Evolutionary conservation across 2,888 invertebrate species (phyloP), one percentile per base, ranked within the genome.

Genomic region (Tuta absoluta): DNA sequence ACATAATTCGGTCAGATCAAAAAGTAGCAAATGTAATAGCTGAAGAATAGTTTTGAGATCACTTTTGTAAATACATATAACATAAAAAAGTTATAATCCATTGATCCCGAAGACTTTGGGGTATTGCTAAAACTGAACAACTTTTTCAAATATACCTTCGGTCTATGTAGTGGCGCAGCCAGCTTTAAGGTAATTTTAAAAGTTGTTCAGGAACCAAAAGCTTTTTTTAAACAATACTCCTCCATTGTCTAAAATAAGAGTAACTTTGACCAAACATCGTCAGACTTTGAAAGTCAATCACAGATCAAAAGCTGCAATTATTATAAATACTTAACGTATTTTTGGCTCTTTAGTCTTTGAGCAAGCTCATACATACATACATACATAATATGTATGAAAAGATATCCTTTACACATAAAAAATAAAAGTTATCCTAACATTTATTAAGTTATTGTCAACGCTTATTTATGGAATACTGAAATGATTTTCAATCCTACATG

Each of bases 341-440:
- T 78, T 81, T 79, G 78, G 79, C 77, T 80, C 77, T 33, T 33
- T 69, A 74, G 70, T 75, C 77, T 79, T 82, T 80, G 81, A 83
- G 81, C 81, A 73, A 73, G 65, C 68, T 64, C 66, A 14, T 17
- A 14, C 60, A 60, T 21, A 38, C 37, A 41, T 33, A 60, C 62
- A 60, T 48, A 66, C 64, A 59, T 51, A 60, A 21, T 28, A 60
- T 60, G 41, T 60, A 60, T 60, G 60, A 60, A 60, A 56, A 60
- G 24, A n/a, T 24, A 17, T 60, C 8, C 41, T 45, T 45, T 60
- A 60, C 60, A 60, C 38, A 60, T 24, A 45, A 60, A 45, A 19
- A 45, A 60, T 45, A 60, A 45, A 60, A 59, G n/a, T 41, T 21
- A 38, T 45, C 24, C n/a, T 60, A 59, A 38, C 8, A n/a, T 24